A percentile compares a stretch with the other conserved stretches of the same genome.
Evolutionary conservation across 1,140 invertebrate genomes (phyloP).

Genomic region (Myzus persicae): DNA sequence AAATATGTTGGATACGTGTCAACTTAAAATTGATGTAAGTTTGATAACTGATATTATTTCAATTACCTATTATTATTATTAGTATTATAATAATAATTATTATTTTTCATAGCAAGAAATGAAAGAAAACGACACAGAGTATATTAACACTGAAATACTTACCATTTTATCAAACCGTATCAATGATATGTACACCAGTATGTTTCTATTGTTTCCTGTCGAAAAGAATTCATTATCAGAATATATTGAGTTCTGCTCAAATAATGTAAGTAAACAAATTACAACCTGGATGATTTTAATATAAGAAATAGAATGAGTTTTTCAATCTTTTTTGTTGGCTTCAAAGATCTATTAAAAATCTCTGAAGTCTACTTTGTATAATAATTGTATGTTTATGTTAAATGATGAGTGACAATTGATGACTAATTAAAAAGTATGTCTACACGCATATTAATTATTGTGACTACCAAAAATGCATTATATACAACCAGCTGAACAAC

Average conservation of each 20-base stretch:
- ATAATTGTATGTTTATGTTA: not conserved
- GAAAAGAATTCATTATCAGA: conserved; percentile 24
- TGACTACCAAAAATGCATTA: too few species aligned
- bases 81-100: too few species aligned
- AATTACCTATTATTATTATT: not conserved
- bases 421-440: too few species aligned
- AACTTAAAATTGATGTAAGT: conserved; percentile 44
- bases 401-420: too few species aligned
- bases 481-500: too few species aligned
- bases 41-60: not conserved
- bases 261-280: conserved; percentile 43
- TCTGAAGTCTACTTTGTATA: not conserved
- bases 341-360: not conserved
- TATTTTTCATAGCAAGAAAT: conserved; percentile 44
- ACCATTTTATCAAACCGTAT: conserved; percentile 43
- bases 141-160: conserved; percentile 26
- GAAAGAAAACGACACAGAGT: conserved; percentile 9
- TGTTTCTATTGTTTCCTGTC: conserved; percentile 42
- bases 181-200: conserved; percentile 29
- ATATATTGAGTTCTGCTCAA: conserved; percentile 33
- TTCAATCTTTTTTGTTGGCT: not conserved
- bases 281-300: not conserved
- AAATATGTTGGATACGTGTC: conserved; percentile 30
- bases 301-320: not conserved
- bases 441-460: too few species aligned